A percentile compares a stretch with the other conserved stretches of the same genome.
Conservation (phyloP, 2,888 invertebrate genomes). For the Pomacea canaliculata region DNA sequence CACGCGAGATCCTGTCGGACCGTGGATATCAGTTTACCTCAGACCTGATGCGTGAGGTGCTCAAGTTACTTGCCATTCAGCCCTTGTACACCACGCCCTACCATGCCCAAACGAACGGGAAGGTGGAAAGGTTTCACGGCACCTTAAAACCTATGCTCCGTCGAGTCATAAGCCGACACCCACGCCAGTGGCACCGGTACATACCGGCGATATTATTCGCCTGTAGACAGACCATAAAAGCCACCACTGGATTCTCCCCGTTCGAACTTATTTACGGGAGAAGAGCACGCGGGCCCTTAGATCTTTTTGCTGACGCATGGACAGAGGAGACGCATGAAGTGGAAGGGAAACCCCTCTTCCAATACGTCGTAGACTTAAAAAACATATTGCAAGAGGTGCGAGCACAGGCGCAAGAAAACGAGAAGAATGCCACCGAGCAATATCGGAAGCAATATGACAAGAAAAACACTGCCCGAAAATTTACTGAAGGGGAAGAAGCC, state of each 20-base stretch:
- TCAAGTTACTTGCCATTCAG: background rate
- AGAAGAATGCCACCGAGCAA: too few relatives aligned
- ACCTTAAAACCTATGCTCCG: constrained; percentile 30
- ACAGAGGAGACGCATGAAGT: too few relatives aligned
- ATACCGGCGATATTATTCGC: constrained; percentile 9
- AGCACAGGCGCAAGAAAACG: too few relatives aligned
- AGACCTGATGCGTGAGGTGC: constrained; percentile 5
- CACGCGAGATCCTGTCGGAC: constrained; percentile 36
- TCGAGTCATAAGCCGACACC: constrained; percentile 21
- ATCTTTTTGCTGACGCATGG: too few relatives aligned
- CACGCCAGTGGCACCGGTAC: constrained; percentile 37
- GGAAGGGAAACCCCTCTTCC: too few relatives aligned
- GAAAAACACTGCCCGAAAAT: too few relatives aligned
- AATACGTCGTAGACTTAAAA: too few relatives aligned
- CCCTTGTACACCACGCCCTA: constrained; percentile 2
- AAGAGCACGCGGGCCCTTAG: too few relatives aligned
- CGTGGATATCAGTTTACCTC: constrained; percentile 41
- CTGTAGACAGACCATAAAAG: constrained; percentile 14
- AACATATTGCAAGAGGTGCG: too few relatives aligned
- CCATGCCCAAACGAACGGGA: constrained; percentile 6
- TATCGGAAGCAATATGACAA: too few relatives aligned
- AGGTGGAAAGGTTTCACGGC: constrained; percentile 3
- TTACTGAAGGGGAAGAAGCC: too few relatives aligned
- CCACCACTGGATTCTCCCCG: constrained; percentile 29
- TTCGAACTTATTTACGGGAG: constrained; percentile 42